These are phyloP conservation scores for Lycodopsis pacificus DNA, from an alignment of 2,797 vertebrate genomes.

Conservation along the genomic window DNA sequence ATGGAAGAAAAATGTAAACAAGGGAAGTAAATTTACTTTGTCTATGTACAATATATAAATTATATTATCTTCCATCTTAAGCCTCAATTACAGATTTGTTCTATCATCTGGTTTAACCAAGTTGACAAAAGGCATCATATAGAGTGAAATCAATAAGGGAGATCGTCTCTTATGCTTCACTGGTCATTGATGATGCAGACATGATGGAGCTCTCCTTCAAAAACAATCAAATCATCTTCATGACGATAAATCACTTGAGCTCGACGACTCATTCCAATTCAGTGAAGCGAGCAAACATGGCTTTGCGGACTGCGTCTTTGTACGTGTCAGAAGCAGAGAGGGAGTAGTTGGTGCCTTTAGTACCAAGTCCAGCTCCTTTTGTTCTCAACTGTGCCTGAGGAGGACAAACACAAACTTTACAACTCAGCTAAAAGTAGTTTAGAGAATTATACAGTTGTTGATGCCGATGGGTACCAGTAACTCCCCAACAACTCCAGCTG, in stretches of 20 bases:
- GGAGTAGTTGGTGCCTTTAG: slow-evolving; percentile 94
- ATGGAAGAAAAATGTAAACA: slow-evolving; percentile 54
- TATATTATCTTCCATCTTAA: slow-evolving; percentile 51
- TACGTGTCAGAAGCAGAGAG: slow-evolving; percentile 95
- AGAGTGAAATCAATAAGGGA: neutral
- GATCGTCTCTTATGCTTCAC: neutral
- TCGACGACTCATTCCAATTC: slow-evolving; percentile 89
- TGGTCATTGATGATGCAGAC: neutral
- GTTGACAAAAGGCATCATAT: slow-evolving; percentile 29
- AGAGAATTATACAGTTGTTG: neutral
- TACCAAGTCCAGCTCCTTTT: slow-evolving; percentile 95
- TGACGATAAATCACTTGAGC: neutral
- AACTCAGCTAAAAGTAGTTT: neutral
- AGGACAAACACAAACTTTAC: slow-evolving; percentile 6
- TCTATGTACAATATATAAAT: slow-evolving; percentile 84
- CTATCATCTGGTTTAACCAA: slow-evolving; percentile 12
- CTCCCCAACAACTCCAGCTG: neutral
- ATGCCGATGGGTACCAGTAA: neutral
- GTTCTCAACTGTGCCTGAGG: slow-evolving; percentile 93
- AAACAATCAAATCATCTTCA: slow-evolving; percentile 1
- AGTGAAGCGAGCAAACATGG: slow-evolving; percentile 98
- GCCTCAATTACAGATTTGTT: slow-evolving; percentile 17
- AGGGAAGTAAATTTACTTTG: slow-evolving; percentile 56
- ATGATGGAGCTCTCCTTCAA: neutral
- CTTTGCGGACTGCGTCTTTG: slow-evolving; percentile 98